Evolutionary conservation across 1,140 invertebrate species (phyloP).

Genomic region (Temnothorax longispinosus): DNA sequence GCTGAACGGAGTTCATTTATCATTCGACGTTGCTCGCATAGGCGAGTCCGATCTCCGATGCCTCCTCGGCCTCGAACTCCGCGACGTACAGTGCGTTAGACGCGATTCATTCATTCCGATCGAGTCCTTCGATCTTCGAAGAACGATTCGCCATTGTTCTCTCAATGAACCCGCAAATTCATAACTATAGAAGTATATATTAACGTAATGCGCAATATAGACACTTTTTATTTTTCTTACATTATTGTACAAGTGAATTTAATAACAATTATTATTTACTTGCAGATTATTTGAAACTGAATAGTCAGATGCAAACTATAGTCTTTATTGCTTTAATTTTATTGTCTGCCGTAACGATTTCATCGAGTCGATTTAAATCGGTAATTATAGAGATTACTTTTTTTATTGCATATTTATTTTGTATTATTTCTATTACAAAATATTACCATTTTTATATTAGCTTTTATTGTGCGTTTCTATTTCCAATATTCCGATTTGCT

Average conservation of each 20-base stretch:
- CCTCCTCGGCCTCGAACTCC: conserved; percentile 73
- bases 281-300: conserved; percentile 10
- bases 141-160: conserved; percentile 55
- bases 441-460: neutral
- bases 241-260: neutral
- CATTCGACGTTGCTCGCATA: conserved; percentile 73
- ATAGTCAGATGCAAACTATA: neutral
- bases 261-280: conserved; percentile 19
- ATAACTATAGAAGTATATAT: neutral
- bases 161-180: neutral
- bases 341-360: neutral
- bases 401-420: neutral
- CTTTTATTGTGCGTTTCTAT: neutral
- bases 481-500: neutral
- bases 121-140: conserved; percentile 51
- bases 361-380: neutral
- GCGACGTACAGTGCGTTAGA: conserved; percentile 72
- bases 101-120: conserved; percentile 73
- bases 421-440: neutral
- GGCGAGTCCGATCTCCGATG: conserved; percentile 56
- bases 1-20: conserved; percentile 82
- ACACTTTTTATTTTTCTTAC: neutral
- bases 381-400: neutral
- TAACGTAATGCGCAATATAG: neutral
- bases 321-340: neutral